These are phyloP conservation scores for Venturia canescens DNA, from an alignment of 1,140 invertebrate species.

Conservation along the genomic window DNA sequence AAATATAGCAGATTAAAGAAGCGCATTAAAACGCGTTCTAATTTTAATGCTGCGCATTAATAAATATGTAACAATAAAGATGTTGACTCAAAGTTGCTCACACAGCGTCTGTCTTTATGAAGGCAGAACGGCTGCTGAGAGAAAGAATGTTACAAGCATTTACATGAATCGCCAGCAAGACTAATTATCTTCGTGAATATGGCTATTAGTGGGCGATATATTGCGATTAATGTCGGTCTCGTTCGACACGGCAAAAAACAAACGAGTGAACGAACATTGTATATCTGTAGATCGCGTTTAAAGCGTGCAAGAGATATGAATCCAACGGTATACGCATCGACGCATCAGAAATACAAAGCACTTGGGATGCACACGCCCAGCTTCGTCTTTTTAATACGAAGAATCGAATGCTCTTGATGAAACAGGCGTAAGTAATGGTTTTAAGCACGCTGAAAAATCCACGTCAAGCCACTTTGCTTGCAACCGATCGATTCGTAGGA, in stretches of 20 bases:
- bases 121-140: background rate
- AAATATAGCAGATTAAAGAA: no score
- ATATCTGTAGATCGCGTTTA: background rate
- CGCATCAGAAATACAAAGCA: conserved; percentile 1
- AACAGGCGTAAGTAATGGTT: background rate
- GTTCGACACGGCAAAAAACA: conserved; percentile 38
- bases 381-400: background rate
- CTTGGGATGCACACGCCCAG: background rate
- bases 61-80: background rate
- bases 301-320: background rate
- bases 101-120: background rate
- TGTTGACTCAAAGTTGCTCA: background rate
- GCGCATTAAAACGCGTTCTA: background rate
- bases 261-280: background rate
- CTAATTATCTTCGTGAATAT: conserved; percentile 8
- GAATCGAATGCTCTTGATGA: background rate
- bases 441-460: background rate
- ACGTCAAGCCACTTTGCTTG: background rate
- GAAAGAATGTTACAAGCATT: background rate
- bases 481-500: background rate
- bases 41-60: background rate
- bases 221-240: conserved; percentile 49
- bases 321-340: background rate
- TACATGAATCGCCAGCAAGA: conserved; percentile 9
- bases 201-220: conserved; percentile 9